Evolutionary conservation across 2,113 vertebrate genomes (phyloP).

Genomic region (Galemys pyrenaicus): DNA sequence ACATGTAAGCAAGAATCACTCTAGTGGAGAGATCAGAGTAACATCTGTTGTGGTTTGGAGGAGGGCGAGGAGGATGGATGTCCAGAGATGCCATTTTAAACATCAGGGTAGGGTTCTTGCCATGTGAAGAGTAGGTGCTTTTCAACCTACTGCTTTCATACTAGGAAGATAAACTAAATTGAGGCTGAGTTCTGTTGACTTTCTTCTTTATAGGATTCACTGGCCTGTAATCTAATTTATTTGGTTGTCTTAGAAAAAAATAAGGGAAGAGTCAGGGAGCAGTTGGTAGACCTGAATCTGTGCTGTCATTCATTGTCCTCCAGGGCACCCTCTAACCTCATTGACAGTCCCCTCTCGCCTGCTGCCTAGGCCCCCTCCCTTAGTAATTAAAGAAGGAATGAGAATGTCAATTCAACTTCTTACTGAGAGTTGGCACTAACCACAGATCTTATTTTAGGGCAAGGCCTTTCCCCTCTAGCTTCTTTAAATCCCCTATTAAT

Average conservation of each 20-base stretch:
- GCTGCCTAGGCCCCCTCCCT: not conserved
- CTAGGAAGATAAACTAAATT: not conserved
- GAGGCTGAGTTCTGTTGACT: conserved; percentile 42
- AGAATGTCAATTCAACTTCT: conserved; percentile 53
- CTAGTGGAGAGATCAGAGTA: too few relatives aligned
- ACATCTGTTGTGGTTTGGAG: not conserved
- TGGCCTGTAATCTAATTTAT: conserved; percentile 64
- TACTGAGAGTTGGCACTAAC: not conserved
- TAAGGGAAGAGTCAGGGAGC: not conserved
- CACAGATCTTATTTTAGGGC: conserved; percentile 48
- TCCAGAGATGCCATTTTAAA: not conserved
- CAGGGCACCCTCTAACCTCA: conserved; percentile 15
- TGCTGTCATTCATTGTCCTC: conserved; percentile 57
- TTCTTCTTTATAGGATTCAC: conserved; percentile 36
- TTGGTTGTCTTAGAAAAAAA: conserved; percentile 68
- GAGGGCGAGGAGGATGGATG: not conserved
- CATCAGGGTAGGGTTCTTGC: not conserved
- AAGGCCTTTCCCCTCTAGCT: conserved; percentile 51
- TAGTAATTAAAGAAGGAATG: conserved; percentile 65
- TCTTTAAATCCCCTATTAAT: conserved; percentile 70
- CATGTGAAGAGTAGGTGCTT: not conserved
- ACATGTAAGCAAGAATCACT: not conserved
- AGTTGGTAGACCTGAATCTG: not conserved
- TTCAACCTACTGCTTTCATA: not conserved
- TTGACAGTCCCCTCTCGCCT: conserved; percentile 45